Conservation (phyloP, 2,797 vertebrate species). For the Falco rusticolus region DNA sequence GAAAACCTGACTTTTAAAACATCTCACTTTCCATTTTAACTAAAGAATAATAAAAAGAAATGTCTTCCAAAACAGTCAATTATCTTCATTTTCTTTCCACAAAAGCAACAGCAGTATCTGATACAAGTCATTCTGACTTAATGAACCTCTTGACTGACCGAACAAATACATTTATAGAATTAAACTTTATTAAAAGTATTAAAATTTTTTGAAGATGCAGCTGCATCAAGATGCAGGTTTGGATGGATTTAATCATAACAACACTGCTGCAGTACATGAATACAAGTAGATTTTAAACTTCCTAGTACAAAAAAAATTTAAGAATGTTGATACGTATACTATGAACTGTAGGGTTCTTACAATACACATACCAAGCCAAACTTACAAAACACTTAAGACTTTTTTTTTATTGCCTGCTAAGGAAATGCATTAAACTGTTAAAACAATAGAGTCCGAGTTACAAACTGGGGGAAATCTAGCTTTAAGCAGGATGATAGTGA, state of each 20-base stretch:
- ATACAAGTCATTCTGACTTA: neutral
- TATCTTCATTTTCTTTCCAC: neutral
- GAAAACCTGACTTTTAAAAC: neutral
- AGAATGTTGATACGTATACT: neutral
- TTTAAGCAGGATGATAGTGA: neutral
- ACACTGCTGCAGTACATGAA: neutral
- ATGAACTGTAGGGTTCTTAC: neutral
- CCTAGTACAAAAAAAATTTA: neutral
- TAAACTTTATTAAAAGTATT: neutral
- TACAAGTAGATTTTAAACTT: neutral
- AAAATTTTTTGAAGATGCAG: neutral
- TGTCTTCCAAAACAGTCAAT: neutral
- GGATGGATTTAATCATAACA: neutral
- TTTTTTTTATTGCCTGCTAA: neutral
- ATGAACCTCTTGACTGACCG: fast-evolving
- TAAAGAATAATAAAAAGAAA: neutral
- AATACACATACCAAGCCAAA: neutral
- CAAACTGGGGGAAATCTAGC: neutral
- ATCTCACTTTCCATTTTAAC: neutral
- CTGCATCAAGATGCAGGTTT: neutral
- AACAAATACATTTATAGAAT: neutral
- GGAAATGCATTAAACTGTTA: neutral
- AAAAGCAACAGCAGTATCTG: neutral
- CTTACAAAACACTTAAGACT: neutral
- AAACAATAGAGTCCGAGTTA: neutral